These are phyloP conservation scores for Austrolebias charrua DNA, from an alignment of 2,797 vertebrate species.

Conservation along the genomic window DNA sequence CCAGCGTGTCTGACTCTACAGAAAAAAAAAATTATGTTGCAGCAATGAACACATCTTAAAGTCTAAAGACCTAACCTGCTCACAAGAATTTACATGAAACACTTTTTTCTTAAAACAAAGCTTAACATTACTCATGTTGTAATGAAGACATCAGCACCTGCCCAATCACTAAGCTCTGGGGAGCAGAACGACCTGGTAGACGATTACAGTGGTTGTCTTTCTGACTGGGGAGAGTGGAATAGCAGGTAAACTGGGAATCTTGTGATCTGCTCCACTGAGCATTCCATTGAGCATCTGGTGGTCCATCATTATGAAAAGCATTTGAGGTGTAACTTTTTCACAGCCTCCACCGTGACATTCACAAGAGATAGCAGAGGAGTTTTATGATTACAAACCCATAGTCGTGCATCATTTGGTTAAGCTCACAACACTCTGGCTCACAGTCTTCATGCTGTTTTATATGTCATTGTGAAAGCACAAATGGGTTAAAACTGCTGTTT, in stretches of 20 bases:
- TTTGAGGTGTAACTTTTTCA: slow-evolving; percentile 65
- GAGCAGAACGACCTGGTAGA: slow-evolving; percentile 33
- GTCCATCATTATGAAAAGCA: slow-evolving; percentile 58
- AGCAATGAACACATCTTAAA: not conserved
- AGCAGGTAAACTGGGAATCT: slow-evolving; percentile 43
- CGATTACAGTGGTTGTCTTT: slow-evolving; percentile 31
- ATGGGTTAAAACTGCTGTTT: slow-evolving; percentile 1
- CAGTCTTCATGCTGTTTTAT: slow-evolving; percentile 48
- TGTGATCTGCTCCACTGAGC: slow-evolving; percentile 63
- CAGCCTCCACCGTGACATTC: slow-evolving; percentile 57
- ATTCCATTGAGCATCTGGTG: slow-evolving; percentile 69
- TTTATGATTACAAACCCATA: slow-evolving; percentile 65
- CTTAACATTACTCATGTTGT: slow-evolving; percentile 24
- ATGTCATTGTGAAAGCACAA: slow-evolving; percentile 15
- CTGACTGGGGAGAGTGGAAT: slow-evolving; percentile 35
- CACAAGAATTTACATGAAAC: slow-evolving; percentile 7
- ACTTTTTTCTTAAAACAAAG: slow-evolving; percentile 22
- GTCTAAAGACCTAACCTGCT: no score
- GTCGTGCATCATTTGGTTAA: slow-evolving; percentile 64
- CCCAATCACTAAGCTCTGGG: slow-evolving; percentile 38
- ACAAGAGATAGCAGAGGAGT: slow-evolving; percentile 54
- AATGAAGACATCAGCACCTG: slow-evolving; percentile 55
- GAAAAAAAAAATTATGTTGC: no score
- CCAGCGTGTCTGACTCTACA: no score
- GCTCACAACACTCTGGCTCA: slow-evolving; percentile 44